phyloP scores from a whole-genome alignment of 1,140 invertebrate genomes.

The Temnothorax longispinosus region DNA sequence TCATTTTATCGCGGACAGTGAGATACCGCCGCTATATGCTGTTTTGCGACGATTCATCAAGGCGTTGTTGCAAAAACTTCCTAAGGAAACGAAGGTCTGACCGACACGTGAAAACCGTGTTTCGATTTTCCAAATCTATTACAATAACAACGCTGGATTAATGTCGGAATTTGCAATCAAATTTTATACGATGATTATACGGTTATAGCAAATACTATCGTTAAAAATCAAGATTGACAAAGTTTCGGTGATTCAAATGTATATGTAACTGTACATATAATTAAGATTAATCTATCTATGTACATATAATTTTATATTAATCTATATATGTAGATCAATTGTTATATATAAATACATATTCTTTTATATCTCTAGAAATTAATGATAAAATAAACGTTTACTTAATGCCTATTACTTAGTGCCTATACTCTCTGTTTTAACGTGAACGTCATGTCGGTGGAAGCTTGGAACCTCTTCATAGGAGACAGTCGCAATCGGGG shows the following conservation, averaged over 20 bases:
- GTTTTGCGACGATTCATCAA: conserved; percentile 57
- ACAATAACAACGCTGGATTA: neutral
- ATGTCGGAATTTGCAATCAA: conserved; percentile 12
- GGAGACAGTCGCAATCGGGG: conserved; percentile 39
- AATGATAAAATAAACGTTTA: neutral
- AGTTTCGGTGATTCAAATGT: neutral
- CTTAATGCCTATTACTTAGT: neutral
- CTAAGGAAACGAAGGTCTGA: conserved; percentile 23
- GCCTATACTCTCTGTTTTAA: neutral
- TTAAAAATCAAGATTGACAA: neutral
- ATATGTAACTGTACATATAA: neutral
- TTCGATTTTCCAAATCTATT: neutral
- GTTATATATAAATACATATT: neutral
- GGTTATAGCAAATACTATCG: neutral
- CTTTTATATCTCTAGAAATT: neutral
- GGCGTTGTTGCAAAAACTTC: conserved; percentile 19
- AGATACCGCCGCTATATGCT: conserved; percentile 34
- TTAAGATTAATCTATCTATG: neutral
- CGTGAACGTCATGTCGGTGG: neutral
- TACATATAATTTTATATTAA: too few relatives aligned
- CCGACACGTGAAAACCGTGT: neutral
- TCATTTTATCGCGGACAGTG: conserved; percentile 58
- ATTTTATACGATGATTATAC: neutral
- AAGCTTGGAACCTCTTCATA: conserved; percentile 3
- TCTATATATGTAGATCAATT: neutral